phyloP scores from a whole-genome alignment of 2,797 vertebrate species.

The Synanceia verrucosa region DNA sequence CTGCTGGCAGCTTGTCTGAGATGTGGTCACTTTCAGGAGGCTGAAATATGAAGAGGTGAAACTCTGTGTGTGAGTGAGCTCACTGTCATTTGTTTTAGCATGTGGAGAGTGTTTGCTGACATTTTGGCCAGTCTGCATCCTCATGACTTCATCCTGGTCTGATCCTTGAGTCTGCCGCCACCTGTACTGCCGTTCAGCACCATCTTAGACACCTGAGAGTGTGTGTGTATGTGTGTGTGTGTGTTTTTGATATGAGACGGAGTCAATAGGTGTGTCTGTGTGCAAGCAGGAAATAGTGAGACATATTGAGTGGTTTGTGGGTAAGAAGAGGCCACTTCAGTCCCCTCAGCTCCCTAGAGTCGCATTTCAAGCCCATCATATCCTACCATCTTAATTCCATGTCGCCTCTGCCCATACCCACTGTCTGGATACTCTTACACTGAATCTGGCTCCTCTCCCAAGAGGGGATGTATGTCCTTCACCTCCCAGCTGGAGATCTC shows the following conservation, averaged over 20 bases:
- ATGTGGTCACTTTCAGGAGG: background rate
- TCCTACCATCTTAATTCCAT: slow-evolving; percentile 57
- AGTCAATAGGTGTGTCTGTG: background rate
- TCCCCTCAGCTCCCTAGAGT: slow-evolving; percentile 28
- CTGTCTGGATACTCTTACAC: slow-evolving; percentile 46
- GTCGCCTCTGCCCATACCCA: slow-evolving; percentile 1
- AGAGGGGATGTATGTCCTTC: background rate
- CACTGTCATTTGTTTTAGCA: slow-evolving; percentile 6
- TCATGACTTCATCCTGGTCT: background rate
- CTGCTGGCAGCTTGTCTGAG: background rate
- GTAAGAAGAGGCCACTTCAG: slow-evolving; percentile 21
- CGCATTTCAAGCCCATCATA: slow-evolving; percentile 58
- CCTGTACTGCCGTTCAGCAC: background rate
- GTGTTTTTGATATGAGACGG: background rate
- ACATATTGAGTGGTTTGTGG: slow-evolving; percentile 21
- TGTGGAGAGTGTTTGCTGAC: background rate
- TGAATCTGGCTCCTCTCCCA: slow-evolving; percentile 29
- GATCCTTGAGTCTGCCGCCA: background rate
- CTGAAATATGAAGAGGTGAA: background rate
- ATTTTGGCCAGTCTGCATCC: background rate
- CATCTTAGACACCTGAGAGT: background rate
- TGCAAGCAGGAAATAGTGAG: slow-evolving; percentile 22
- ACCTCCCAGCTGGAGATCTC: slow-evolving; percentile 1
- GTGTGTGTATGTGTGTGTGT: background rate
- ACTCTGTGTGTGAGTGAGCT: background rate